These are phyloP conservation scores for Babyrousa celebensis DNA, from an alignment of 2,797 vertebrate genomes.

Conservation along the genomic window DNA sequence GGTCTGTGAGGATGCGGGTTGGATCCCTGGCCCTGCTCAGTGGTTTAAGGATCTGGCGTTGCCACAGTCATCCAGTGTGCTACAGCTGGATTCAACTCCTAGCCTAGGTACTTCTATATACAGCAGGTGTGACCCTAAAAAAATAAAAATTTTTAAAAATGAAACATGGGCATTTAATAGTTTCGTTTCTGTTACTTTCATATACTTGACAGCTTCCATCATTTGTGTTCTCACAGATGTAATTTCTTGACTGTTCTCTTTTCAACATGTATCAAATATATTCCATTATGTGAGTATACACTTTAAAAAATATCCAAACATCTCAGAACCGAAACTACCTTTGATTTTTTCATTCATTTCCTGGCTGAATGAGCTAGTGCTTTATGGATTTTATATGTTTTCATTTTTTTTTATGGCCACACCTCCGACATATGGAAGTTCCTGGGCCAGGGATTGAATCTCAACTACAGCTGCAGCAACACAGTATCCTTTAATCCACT, in stretches of 20 bases:
- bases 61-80: no score
- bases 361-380: neutral
- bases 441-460: no score
- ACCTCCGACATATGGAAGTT: no score
- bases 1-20: no score
- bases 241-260: conserved; percentile 20
- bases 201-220: neutral
- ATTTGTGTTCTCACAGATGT: neutral
- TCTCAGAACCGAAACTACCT: neutral
- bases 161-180: neutral
- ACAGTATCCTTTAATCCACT: no score
- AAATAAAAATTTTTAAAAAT: no score
- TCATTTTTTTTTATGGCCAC: neutral
- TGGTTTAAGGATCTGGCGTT: no score
- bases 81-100: no score
- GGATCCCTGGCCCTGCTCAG: neutral
- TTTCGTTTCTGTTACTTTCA: neutral
- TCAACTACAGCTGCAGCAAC: no score
- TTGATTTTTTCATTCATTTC: conserved; percentile 21
- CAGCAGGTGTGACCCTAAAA: no score
- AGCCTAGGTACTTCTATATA: no score
- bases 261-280: neutral
- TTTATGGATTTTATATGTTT: neutral
- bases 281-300: neutral
- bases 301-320: neutral